These are phyloP conservation scores for Fundulus diaphanus DNA, from an alignment of 2,797 vertebrate genomes.

Conservation along the genomic window DNA sequence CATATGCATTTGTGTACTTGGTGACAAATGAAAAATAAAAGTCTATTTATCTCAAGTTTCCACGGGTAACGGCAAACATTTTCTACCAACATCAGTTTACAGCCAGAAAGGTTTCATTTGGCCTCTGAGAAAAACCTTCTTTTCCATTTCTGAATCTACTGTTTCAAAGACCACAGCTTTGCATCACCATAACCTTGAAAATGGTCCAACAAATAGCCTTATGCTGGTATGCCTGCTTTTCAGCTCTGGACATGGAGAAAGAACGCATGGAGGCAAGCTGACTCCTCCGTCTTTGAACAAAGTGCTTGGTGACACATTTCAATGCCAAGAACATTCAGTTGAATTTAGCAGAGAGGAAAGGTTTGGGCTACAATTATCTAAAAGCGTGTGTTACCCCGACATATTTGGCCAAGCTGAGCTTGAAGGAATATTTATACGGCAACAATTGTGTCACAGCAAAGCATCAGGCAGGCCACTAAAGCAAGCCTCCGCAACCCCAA, in stretches of 20 bases:
- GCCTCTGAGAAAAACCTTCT: neutral
- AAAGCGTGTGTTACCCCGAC: conserved; percentile 41
- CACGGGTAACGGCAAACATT: neutral
- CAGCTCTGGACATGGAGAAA: neutral
- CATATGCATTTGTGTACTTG: conserved; percentile 30
- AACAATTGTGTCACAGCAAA: conserved; percentile 55
- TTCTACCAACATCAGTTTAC: conserved; percentile 7
- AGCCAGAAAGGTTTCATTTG: neutral
- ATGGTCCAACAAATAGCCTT: conserved; percentile 45
- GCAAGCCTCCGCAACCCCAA: conserved; percentile 74
- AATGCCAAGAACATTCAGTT: conserved; percentile 40
- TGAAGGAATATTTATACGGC: conserved; percentile 67
- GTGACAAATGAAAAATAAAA: conserved; percentile 13
- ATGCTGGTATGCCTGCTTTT: neutral
- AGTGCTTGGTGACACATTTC: conserved; percentile 36
- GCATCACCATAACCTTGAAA: conserved; percentile 65
- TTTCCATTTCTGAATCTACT: conserved; percentile 46
- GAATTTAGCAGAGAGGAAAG: conserved; percentile 47
- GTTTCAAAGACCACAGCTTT: conserved; percentile 66
- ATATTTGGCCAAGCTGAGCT: conserved; percentile 36
- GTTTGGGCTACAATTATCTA: conserved; percentile 27
- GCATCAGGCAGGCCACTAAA: conserved; percentile 65
- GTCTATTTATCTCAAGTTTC: conserved; percentile 17
- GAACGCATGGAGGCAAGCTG: conserved; percentile 32
- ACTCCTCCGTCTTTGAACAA: conserved; percentile 30